Evolutionary conservation across 2,113 vertebrate species (phyloP).

Genomic region (Phylloscopus whistleri): DNA sequence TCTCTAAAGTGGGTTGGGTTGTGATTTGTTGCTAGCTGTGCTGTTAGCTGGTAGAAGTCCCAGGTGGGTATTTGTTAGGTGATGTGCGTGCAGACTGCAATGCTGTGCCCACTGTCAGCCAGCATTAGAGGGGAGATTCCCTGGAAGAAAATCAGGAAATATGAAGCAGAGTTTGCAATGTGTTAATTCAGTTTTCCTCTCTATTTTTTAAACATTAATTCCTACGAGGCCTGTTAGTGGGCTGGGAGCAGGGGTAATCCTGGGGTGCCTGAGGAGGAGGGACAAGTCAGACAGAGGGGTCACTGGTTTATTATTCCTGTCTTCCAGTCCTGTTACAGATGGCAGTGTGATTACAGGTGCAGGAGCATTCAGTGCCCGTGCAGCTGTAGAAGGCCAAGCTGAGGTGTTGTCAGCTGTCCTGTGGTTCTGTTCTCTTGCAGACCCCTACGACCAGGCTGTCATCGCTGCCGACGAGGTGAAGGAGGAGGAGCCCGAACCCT

Average conservation of each 20-base stretch:
- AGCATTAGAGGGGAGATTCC: not conserved
- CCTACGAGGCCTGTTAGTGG: not conserved
- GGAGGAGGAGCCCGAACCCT: slow-evolving; percentile 91
- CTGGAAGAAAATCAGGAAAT: not conserved
- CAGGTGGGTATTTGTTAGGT: not conserved
- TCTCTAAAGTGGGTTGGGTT: not conserved
- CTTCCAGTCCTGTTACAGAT: not conserved
- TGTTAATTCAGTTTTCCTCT: not conserved
- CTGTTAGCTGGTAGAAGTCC: not conserved
- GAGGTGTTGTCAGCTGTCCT: slow-evolving; percentile 18
- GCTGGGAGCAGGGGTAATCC: not conserved
- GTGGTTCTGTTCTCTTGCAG: slow-evolving; percentile 74
- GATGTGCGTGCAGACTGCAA: not conserved
- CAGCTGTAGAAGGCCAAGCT: not conserved
- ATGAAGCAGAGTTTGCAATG: not conserved
- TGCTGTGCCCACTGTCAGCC: not conserved
- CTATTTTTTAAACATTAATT: not conserved
- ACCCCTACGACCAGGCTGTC: slow-evolving; percentile 93
- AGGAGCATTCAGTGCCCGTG: slow-evolving; percentile 14
- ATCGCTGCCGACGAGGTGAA: slow-evolving; percentile 90
- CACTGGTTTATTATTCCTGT: not conserved
- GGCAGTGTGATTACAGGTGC: not conserved
- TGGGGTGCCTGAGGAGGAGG: not conserved
- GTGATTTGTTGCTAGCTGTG: not conserved
- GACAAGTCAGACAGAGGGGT: not conserved